Evolutionary conservation across 1,140 invertebrate species (phyloP).

Genomic region (Bombus terrestris): DNA sequence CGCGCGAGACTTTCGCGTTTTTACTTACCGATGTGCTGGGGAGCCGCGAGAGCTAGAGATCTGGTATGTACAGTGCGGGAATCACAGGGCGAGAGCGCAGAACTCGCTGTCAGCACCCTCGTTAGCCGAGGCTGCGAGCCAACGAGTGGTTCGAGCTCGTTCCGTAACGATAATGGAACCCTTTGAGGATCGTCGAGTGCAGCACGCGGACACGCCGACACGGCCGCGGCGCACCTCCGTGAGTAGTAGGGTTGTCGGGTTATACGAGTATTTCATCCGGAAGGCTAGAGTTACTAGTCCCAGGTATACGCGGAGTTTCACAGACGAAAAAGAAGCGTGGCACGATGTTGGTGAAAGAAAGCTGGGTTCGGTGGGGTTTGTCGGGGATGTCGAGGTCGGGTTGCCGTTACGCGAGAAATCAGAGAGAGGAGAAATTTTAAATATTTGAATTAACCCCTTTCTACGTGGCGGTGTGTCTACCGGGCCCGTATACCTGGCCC

Average conservation of each 20-base stretch:
- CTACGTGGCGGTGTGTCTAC: conserved; percentile 9
- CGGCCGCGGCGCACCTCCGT: conserved; percentile 11
- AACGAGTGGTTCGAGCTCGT: conserved; percentile 67
- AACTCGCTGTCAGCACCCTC: conserved; percentile 58
- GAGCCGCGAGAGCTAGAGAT: neutral
- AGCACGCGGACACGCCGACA: conserved; percentile 58
- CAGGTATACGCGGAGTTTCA: conserved; percentile 73
- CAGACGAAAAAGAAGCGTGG: conserved; percentile 40
- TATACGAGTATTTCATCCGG: conserved; percentile 62
- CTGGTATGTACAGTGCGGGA: conserved; percentile 36
- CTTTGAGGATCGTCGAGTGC: conserved; percentile 70
- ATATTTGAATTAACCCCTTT: conserved; percentile 82
- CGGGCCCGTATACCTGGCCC: conserved; percentile 61
- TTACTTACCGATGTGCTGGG: neutral
- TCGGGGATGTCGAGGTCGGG: conserved; percentile 27
- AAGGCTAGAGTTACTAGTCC: conserved; percentile 78
- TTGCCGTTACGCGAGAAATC: conserved; percentile 79
- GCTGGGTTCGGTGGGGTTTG: conserved; percentile 25
- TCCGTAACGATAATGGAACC: conserved; percentile 75
- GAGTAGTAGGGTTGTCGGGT: conserved; percentile 55
- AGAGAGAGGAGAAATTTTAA: conserved; percentile 77
- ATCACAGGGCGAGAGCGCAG: conserved; percentile 45
- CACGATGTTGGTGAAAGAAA: conserved; percentile 4
- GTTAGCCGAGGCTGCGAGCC: conserved; percentile 61
- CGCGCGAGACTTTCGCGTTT: conserved; percentile 29